phyloP scores from a whole-genome alignment of 2,113 vertebrate species.

The Sebastes schlegelii region DNA sequence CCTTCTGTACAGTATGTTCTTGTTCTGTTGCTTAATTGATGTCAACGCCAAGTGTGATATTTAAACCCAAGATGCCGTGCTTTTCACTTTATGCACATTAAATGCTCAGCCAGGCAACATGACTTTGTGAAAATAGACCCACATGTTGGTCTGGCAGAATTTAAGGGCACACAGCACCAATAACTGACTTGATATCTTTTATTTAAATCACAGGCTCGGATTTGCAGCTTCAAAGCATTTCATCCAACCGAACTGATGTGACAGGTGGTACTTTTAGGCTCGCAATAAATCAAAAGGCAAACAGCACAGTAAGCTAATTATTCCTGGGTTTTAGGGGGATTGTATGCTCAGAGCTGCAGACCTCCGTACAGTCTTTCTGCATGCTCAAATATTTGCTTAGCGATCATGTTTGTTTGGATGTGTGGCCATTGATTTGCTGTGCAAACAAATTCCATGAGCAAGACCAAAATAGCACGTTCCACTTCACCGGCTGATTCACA shows the following conservation, averaged over 20 bases:
- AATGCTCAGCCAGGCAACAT: too few species aligned
- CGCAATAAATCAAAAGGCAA: slow-evolving; percentile 75
- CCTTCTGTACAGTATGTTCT: neutral
- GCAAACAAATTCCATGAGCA: slow-evolving; percentile 70
- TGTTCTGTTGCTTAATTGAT: neutral
- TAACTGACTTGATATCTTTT: slow-evolving; percentile 24
- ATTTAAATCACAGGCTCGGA: slow-evolving; percentile 47
- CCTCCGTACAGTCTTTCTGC: slow-evolving; percentile 65
- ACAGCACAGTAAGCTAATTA: slow-evolving; percentile 77
- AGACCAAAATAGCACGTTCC: slow-evolving; percentile 67
- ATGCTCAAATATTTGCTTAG: slow-evolving; percentile 81
- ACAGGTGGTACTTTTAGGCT: slow-evolving; percentile 72
- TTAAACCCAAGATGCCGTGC: neutral
- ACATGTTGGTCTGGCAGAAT: slow-evolving; percentile 3
- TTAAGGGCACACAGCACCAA: neutral
- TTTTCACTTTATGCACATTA: neutral
- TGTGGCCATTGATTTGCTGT: slow-evolving; percentile 77
- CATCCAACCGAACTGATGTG: slow-evolving; percentile 54
- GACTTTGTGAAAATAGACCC: neutral
- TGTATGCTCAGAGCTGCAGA: slow-evolving; percentile 66
- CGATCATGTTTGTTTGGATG: slow-evolving; percentile 78
- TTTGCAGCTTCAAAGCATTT: slow-evolving; percentile 54
- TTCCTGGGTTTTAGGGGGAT: slow-evolving; percentile 70
- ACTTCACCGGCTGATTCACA: slow-evolving; percentile 56
- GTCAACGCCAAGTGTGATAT: neutral